These are phyloP conservation scores for Iselma pallidipennis DNA, from an alignment of 2,888 invertebrate species.

Conservation along the genomic window DNA sequence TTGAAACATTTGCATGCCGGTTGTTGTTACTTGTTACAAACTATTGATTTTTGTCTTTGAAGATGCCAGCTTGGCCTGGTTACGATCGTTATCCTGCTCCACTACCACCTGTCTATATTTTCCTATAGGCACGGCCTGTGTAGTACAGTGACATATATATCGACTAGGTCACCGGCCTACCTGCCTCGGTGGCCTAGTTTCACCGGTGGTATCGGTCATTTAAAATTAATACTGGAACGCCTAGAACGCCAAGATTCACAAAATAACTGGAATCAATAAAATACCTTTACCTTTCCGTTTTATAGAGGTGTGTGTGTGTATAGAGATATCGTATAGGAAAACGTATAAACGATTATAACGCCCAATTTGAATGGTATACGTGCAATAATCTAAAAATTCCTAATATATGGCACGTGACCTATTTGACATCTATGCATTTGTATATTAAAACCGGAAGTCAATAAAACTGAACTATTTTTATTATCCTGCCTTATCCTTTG, in stretches of 20 bases:
- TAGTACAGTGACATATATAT: not conserved
- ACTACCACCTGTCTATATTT: not conserved
- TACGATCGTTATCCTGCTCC: not conserved
- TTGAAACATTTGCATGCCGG: too few relatives aligned
- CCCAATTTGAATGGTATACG: not conserved
- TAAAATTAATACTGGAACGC: not conserved
- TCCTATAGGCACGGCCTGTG: too few relatives aligned
- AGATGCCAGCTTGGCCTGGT: not conserved
- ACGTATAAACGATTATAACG: not conserved
- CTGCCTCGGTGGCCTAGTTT: not conserved
- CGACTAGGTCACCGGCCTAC: slow-evolving; percentile 1
- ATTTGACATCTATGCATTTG: not conserved
- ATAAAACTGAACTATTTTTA: too few relatives aligned
- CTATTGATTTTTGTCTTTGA: not conserved
- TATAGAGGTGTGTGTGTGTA: not conserved
- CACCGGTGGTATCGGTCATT: not conserved
- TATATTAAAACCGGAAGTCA: not conserved
- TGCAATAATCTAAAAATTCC: not conserved
- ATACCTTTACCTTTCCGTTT: not conserved
- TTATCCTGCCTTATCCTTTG: too few relatives aligned
- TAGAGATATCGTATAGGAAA: too few relatives aligned
- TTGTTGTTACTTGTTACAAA: too few relatives aligned
- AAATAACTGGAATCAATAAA: not conserved
- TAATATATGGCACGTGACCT: not conserved
- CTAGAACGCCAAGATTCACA: not conserved